These are phyloP conservation scores for Callocephalon fimbriatum DNA, from an alignment of 2,113 vertebrate genomes.

Conservation along the genomic window DNA sequence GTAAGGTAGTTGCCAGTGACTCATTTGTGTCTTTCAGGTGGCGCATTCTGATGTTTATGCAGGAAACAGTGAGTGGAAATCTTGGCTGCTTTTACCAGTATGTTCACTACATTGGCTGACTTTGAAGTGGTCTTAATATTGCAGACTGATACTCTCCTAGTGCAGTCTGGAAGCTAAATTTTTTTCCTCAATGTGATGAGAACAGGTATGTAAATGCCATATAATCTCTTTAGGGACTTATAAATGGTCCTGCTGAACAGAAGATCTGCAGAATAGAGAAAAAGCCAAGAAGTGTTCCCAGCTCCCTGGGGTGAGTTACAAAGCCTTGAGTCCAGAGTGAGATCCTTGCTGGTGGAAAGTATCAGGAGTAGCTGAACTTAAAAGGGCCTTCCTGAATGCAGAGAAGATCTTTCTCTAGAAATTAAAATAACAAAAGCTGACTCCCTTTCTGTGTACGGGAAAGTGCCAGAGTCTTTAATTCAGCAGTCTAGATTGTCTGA, in stretches of 20 bases:
- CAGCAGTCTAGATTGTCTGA: neutral
- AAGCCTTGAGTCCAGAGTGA: neutral
- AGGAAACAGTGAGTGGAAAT: neutral
- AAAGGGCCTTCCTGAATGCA: neutral
- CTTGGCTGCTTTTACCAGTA: neutral
- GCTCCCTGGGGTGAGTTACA: neutral
- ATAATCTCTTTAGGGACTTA: neutral
- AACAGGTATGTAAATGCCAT: neutral
- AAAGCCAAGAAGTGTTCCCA: fast-evolving
- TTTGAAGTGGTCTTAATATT: neutral
- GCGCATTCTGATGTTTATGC: neutral
- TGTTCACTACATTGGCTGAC: neutral
- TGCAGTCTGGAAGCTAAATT: neutral
- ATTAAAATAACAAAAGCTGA: neutral
- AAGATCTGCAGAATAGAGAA: neutral
- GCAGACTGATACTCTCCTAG: neutral
- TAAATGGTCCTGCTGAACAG: neutral
- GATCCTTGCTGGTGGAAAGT: neutral
- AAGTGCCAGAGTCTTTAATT: neutral
- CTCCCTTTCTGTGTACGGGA: neutral
- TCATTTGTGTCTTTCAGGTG: neutral
- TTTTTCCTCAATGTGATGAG: neutral
- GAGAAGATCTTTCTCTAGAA: neutral
- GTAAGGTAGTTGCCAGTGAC: neutral
- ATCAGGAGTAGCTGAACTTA: neutral